Evolutionary conservation across 2,113 vertebrate species (phyloP), one percentile per base, ranked within the genome.

Genomic region (Hydrochoerus hydrochaeris): DNA sequence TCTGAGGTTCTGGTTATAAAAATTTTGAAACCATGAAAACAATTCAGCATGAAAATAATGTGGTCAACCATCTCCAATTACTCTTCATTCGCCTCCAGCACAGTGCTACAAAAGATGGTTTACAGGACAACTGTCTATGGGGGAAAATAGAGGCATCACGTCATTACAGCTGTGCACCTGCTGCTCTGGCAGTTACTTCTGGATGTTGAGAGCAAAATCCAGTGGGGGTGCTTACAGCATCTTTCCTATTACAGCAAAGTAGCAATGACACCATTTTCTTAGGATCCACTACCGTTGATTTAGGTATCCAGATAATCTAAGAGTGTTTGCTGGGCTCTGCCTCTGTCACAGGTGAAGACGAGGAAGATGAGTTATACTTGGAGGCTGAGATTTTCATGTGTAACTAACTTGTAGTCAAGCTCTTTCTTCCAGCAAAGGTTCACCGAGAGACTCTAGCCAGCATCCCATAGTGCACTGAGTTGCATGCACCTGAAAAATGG

Each of bases 261-360:
- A 80, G 12, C 14, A 81, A 20, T 84, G 75, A 63, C 57, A 77
- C 77, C n/a, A 71, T 90, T 97, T 78, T 69, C 22, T 94, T 96
- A 62, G 62, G 54, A 65, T 89, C n/a, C 52, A 20, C 49, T 62
- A 1, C 22, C 32, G 84, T 90, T 26, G 22, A 77, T 26, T 38
- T 17, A 0, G 0, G 0, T 62, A 73, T 87, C 85, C 62, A 41
- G 80, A 77, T 85, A 2, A 28, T 41, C 32, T 38, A 60, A 82
- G 89, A 35, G n/a, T 78, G 12, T 52, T 82, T 90, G 7, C 57
- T 91, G 88, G 87, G 19, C 16, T n/a, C 22, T 82, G 65, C 30
- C 28, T 77, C 12, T 60, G 5, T 83, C 7, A 90, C 57, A 38
- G 28, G 35, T 57, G 0, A 0, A 71, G 90, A 57, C 41, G 41